Base-by-base conservation (phyloP, 2,113 vertebrate genomes). In the Heloderma charlesbogerti region DNA sequence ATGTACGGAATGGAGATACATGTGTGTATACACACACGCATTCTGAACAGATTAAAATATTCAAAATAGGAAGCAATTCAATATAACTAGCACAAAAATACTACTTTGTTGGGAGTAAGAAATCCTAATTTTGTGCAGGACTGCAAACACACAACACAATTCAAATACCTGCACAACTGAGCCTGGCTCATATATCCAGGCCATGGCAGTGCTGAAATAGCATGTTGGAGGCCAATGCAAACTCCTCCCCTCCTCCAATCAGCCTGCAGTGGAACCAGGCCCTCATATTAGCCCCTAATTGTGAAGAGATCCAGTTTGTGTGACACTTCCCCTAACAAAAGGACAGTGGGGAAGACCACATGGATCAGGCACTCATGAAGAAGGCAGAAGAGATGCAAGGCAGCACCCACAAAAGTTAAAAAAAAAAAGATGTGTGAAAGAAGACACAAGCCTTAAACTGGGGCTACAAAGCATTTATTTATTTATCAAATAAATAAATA, bases 41-140 rank as follows among this genome's bases (percentile, higher is more conserved):
- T 74, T 74, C 34, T 37, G 78, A 94, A 87, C 6, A 20, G 0
- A 92, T 40, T 1, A 54, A 84, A 92, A 77, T 82, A 95, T 77
- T 92, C 71, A 54, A 27, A 91, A 0, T n/a, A 4, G 90, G 13
- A 13, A 86, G 18, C 79, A 91, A 89, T 1, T 0, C 8, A 84
- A 34, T 43, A 91, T 40, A 74, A 45, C 6, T 37, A 51, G n/a
- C 37, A 89, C 54, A 78, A 78, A 82, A 18, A 54, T 27, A 71
- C 6, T 40, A 9, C 27, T 72, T 71, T 40, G 31, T 10, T 37
- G 20, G 6, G 22, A 31, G 0, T 1, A 45, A 29, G 78, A 34
- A 83, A 37, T 22, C 29, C 6, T 87, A 20, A 85, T n/a, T 48
- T 40, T 15, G 40, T 85, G 3, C 40, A 69, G 9, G 12, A 71